Base-by-base conservation (phyloP, 1,140 invertebrate species). In the Ips nitidus region DNA sequence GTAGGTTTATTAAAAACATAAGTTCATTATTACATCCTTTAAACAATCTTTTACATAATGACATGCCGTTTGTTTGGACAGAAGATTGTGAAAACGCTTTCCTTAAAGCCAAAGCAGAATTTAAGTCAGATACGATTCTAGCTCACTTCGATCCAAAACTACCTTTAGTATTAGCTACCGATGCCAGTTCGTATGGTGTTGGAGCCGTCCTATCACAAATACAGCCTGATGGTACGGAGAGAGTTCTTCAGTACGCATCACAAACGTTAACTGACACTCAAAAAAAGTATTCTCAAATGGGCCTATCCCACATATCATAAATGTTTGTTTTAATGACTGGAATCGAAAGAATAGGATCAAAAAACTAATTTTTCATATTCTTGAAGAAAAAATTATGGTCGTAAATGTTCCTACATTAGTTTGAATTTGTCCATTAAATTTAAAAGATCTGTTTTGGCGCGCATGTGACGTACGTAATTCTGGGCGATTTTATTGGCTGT, bases 231-330 rank as follows among this genome's bases (percentile, higher is more conserved):
- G 81, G 77, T 2, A 60, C 62, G 2, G 79, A 83, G 69, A 57
- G 67, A 66, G 80, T 81, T 36, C 81, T 86, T 58, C 77, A 78
- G 3, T 84, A 75, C 76, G 80, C 78, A 6, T 85, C 84, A 4
- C 72, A 80, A 57, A 77, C 78, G 1, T 73, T 86, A 42, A 76
- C 74, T n/a, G 52, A 74, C 41, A 73, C 82, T 3, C 81, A 86
- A 72, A 71, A 76, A 72, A 84, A 81, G 61, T 85, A 86, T 60
- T 69, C 79, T 5, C 81, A 83, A 68, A 81, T 85, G n/a, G n/a
- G n/a, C n/a, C n/a, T n/a, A n/a, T n/a, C n/a, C n/a, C n/a, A n/a
- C n/a, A n/a, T n/a, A n/a, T n/a, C n/a, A n/a, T n/a, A n/a, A n/a
- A n/a, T n/a, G n/a, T n/a, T n/a, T n/a, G n/a, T n/a, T n/a, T n/a